These are phyloP conservation scores for Stegostoma tigrinum DNA, from an alignment of 2,113 vertebrate species.

Conservation along the genomic window DNA sequence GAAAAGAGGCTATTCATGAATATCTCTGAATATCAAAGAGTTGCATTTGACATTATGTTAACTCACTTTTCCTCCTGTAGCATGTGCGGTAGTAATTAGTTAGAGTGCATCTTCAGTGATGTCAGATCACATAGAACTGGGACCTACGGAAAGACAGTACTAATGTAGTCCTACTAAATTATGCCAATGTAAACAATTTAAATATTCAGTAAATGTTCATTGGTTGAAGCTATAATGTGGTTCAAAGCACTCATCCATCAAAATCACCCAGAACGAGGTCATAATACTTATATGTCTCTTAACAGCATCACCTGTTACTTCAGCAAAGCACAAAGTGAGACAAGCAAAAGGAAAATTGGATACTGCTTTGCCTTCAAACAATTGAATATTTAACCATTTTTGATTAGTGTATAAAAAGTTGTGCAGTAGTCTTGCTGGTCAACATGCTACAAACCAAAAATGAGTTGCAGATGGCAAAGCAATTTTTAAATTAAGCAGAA, in stretches of 20 bases:
- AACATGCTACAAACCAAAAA: background rate
- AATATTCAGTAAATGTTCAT: too few relatives aligned
- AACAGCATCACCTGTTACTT: background rate
- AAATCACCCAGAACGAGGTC: too few relatives aligned
- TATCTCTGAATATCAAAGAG: background rate
- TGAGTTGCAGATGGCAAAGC: background rate
- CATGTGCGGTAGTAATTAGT: too few relatives aligned
- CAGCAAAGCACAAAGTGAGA: background rate
- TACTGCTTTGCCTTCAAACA: background rate
- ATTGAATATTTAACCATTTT: background rate
- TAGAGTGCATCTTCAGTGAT: too few relatives aligned
- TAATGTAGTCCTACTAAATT: too few relatives aligned
- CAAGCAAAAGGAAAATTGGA: background rate
- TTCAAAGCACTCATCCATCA: too few relatives aligned
- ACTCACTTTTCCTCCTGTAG: background rate
- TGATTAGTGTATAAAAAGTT: background rate
- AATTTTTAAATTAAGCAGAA: background rate
- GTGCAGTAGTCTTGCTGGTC: background rate
- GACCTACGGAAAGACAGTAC: too few relatives aligned
- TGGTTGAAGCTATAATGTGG: too few relatives aligned
- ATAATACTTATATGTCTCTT: background rate
- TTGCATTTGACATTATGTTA: background rate
- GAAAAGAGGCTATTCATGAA: background rate
- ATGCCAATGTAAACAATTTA: too few relatives aligned
- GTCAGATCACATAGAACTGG: too few relatives aligned